Base-by-base conservation (phyloP, 2,888 invertebrate species). In the Spicauda simplicius region DNA sequence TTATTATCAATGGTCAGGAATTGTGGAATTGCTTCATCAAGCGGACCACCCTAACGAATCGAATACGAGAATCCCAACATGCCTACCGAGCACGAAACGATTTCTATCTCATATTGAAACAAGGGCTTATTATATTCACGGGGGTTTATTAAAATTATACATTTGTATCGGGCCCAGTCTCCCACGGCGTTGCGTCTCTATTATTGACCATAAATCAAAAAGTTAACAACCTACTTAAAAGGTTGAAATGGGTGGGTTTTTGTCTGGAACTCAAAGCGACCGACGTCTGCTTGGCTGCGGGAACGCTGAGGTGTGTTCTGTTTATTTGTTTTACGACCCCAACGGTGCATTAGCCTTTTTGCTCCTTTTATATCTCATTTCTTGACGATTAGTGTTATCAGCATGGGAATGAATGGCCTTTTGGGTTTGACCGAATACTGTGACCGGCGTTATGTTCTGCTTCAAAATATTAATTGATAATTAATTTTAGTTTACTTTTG, bases 191-290 rank as follows among this genome's bases (percentile, higher is more conserved):
- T 91, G 90, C 88, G 85, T 91, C 92, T 92, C 91, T 92, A 93
- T 93, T 93, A 92, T 92, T 91, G 91, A 87, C 87, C 88, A 91
- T 93, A 92, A 93, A 93, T 93, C 93, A 92, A 92, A 93, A 93
- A 90, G 90, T 92, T 93, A 93, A 93, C 93, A 92, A 93, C 93
- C 90, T 92, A 90, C 91, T 92, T 92, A 93, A 91, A 91, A 93
- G 91, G 88, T 87, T 86, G 84, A 84, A 87, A 82, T 85, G 88
- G 88, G 84, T 85, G 77, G 86, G 91, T 91, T 93, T 93, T 93
- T 91, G 90, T 91, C 78, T 77, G 84, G 73, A 76, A 83, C 87
- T 91, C 91, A 92, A 93, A 93, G 91, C 88, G 75, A 76, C 91
- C 91, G 90, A 80, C 89, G 86, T 80, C 85, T 81, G 75, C 76